Conservation (phyloP, 2,888 invertebrate genomes). For the Caprella mutica region DNA sequence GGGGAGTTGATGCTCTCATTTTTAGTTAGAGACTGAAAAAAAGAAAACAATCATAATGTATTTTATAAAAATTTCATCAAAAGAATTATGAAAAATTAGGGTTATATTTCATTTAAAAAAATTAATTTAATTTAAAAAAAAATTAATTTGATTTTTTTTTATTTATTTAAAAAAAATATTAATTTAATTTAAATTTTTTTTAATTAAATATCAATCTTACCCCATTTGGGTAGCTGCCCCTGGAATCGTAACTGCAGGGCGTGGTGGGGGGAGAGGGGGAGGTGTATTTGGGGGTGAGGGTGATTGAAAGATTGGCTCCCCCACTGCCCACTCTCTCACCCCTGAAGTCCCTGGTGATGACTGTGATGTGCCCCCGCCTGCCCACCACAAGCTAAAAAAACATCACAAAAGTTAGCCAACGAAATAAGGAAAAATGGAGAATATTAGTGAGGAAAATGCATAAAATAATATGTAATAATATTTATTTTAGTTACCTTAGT, state of each 20-base stretch:
- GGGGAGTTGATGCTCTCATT: not conserved
- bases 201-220: not conserved
- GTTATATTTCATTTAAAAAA: no score
- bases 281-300: slow-evolving; percentile 8
- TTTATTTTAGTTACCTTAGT: slow-evolving; percentile 35
- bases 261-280: slow-evolving; percentile 17
- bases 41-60: no score
- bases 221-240: not conserved
- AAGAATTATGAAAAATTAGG: no score
- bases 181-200: not conserved
- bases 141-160: not conserved
- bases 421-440: not conserved
- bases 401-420: not conserved
- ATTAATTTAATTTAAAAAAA: not conserved
- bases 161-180: not conserved
- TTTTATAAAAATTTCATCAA: no score
- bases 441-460: not conserved
- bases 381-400: slow-evolving; percentile 20
- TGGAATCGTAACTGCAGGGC: slow-evolving; percentile 9
- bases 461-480: no score
- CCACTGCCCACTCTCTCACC: slow-evolving; percentile 39
- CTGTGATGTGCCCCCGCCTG: slow-evolving; percentile 38
- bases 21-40: not conserved
- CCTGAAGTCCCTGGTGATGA: slow-evolving; percentile 40
- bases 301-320: slow-evolving; percentile 24